phyloP scores from a whole-genome alignment of 2,113 vertebrate genomes.

The Dasyprocta punctata region DNA sequence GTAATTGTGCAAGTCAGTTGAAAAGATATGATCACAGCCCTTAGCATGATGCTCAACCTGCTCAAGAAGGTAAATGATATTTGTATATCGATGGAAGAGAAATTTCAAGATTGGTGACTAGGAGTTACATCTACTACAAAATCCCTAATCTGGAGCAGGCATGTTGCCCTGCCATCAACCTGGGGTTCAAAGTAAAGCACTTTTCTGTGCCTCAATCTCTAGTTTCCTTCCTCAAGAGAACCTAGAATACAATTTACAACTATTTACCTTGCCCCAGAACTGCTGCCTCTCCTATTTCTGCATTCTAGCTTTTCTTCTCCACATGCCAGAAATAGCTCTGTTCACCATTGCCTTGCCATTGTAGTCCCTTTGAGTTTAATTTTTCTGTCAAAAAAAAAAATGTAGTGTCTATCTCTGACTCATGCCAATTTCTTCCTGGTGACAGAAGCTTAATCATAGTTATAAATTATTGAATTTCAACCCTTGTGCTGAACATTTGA shows the following conservation, averaged over 20 bases:
- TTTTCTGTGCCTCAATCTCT: background rate
- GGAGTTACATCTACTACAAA: background rate
- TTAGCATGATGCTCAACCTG: background rate
- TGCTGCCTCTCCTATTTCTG: background rate
- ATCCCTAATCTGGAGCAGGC: background rate
- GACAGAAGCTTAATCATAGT: background rate
- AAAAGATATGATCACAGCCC: background rate
- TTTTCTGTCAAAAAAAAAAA: background rate
- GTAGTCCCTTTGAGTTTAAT: background rate
- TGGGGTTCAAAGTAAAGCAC: background rate
- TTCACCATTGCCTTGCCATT: background rate
- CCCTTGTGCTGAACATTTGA: background rate
- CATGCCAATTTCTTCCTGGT: background rate
- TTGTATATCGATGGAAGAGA: background rate
- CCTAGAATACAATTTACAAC: background rate
- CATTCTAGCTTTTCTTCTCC: background rate
- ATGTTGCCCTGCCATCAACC: background rate
- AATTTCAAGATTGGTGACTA: background rate
- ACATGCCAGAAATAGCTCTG: background rate
- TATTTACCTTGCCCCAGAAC: background rate
- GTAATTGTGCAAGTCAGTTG: background rate
- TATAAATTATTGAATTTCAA: background rate
- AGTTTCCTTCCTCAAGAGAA: background rate
- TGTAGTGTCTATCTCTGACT: background rate
- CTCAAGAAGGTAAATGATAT: background rate